Evolutionary conservation across 2,113 vertebrate species (phyloP).

Genomic region (Bos javanicus): DNA sequence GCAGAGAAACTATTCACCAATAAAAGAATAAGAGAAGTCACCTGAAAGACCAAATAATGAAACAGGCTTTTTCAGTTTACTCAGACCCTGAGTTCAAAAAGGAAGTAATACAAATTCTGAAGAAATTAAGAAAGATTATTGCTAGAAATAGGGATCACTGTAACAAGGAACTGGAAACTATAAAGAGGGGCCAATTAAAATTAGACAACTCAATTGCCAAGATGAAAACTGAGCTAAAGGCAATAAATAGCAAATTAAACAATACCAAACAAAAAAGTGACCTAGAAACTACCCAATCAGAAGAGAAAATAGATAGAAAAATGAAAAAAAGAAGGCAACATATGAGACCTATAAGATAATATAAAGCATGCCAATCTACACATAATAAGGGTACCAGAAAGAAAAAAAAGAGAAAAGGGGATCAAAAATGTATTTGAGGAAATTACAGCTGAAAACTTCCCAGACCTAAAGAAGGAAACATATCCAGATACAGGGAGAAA

Average conservation of each 20-base stretch:
- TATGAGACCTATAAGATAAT: not conserved
- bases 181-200: not conserved
- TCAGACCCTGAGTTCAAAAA: not conserved
- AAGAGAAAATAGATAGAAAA: not conserved
- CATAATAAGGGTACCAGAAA: not conserved
- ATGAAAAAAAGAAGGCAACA: not conserved
- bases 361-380: not conserved
- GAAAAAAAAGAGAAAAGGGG: not conserved
- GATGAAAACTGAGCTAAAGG: not conserved
- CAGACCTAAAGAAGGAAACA: not conserved
- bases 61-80: not conserved
- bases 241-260: not conserved
- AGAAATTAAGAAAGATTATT: not conserved
- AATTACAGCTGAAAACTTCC: not conserved
- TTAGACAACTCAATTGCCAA: not conserved
- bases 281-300: not conserved
- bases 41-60: not conserved
- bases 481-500: not conserved
- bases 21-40: not conserved
- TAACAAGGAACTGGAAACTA: not conserved
- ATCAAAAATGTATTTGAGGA: not conserved
- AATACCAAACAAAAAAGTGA: not conserved
- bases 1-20: not conserved
- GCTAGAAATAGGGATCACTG: not conserved
- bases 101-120: not conserved